Base-by-base conservation (phyloP, 2,888 invertebrate species). In the Ellobium chinense region DNA sequence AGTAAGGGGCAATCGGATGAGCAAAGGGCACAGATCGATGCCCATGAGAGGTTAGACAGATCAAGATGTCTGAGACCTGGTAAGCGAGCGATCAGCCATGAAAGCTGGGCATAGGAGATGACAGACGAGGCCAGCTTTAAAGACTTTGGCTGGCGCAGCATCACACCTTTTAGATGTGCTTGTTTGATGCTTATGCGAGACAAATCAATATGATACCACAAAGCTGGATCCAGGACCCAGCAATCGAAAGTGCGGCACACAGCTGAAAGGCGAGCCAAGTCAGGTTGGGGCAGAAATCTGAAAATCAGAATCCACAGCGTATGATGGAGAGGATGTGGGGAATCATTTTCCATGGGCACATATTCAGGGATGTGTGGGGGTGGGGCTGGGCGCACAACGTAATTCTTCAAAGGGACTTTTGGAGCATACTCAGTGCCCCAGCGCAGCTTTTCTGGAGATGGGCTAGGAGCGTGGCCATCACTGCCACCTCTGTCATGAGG, bases 161-260 rank as follows among this genome's bases (percentile, higher is more conserved):
- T 97, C 85, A 98, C 96, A 12, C 97, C 97, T 27, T 96, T 95
- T 78, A 97, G 92, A 88, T 96, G 95, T 1, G 95, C 94, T 1
- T 96, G 96, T 95, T 78, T 96, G 94, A 86, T 95, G 95, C 84
- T 77, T 31, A 85, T 88, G n/a, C 91, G 88, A 1, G 96, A 95
- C 91, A 98, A 95, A 91, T 97, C 96, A 95, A 98, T 96, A 78
- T 94, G 95, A 88, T 95, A 95, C 98, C 98, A 98, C 69, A 98
- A 94, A 36, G 94, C 94, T 2, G 97, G 96, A 91, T 97, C 97
- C 89, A 97, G 95, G 91, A 96, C 96, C 91, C 96, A 96, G 84
- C 96, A 95, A 0, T 97, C 96, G 98, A 98, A 98, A 0, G 95
- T 95, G 92, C 96, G 96, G 93, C 98, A 98, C 34, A 98, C 98